Base-by-base conservation (phyloP, 2,888 invertebrate genomes). In the Deilephila porcellus region DNA sequence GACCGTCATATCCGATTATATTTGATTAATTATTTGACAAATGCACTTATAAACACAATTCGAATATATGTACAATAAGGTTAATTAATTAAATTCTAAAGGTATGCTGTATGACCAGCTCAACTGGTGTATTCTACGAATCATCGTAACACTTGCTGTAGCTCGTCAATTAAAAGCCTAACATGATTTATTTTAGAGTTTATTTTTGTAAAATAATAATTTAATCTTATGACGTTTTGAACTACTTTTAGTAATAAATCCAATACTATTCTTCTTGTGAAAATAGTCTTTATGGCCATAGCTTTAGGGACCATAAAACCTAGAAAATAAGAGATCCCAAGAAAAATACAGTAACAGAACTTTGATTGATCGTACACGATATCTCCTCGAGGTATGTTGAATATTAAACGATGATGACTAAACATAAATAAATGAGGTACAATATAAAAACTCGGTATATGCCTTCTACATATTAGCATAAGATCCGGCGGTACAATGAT, bases 391-490 rank as follows among this genome's bases (percentile, higher is more conserved):
- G 85, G 83, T 88, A 88, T 87, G 88, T 89, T 86, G 86, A 90
- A 90, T 90, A 90, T 89, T 89, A 91, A 90, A 89, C 85, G 85
- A 88, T 84, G 87, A 92, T 93, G 92, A 93, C 93, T 91, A 84
- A 89, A 90, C 91, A 88, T 83, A 88, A 89, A 92, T 90, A 91
- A 90, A 91, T 90, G 89, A 90, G 87, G 82, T 84, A 86, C 85
- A 82, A 79, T 83, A 85, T 82, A 85, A 88, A 86, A 86, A 86
- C 83, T 76, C 77, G 71, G 73, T 81, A 79, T 82, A 81, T 83
- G 78, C 81, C 78, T 81, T 80, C 75, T 76, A 73, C 78, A 76
- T 84, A 90, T 88, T 88, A 90, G 86, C 88, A 89, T 88, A 88
- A 84, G 81, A 82, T 84, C 74, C 73, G 79, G 78, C 79, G 78